Conservation (phyloP, 2,113 vertebrate species). For the Tympanuchus pallidicinctus region DNA sequence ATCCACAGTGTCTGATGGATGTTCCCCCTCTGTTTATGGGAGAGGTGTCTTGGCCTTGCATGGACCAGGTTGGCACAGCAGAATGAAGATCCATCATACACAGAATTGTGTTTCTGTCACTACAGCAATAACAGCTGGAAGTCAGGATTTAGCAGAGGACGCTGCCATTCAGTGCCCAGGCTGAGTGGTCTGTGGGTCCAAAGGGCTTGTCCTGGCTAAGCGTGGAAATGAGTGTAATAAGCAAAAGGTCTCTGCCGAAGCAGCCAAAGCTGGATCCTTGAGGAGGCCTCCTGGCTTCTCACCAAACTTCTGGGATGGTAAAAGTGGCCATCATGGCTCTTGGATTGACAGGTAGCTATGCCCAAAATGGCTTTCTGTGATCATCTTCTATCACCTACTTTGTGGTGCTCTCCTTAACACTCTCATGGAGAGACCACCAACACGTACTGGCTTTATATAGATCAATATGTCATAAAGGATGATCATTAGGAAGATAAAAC, state of each 20-base stretch:
- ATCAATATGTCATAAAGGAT: conserved; percentile 64
- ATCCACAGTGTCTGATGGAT: not conserved
- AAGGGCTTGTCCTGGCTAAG: not conserved
- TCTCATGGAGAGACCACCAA: conserved; percentile 45
- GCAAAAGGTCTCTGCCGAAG: not conserved
- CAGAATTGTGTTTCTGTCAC: accelerated
- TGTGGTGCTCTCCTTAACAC: conserved; percentile 10
- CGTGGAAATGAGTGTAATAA: accelerated
- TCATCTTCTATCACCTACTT: not conserved
- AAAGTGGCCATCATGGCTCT: not conserved
- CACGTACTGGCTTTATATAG: conserved; percentile 43
- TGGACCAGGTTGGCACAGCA: not conserved
- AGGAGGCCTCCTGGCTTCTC: not conserved
- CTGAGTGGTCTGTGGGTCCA: accelerated
- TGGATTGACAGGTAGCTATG: not conserved
- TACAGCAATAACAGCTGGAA: not conserved
- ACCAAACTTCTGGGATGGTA: accelerated
- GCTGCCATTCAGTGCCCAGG: not conserved
- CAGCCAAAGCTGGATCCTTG: not conserved
- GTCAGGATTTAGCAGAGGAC: not conserved
- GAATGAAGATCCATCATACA: not conserved
- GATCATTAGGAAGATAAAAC: conserved; percentile 68
- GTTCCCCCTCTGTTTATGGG: not conserved
- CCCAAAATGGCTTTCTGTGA: not conserved
- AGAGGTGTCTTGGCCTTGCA: not conserved